phyloP scores from a whole-genome alignment of 35 echinoderm and acorn worm genomes.

The Lytechinus pictus region DNA sequence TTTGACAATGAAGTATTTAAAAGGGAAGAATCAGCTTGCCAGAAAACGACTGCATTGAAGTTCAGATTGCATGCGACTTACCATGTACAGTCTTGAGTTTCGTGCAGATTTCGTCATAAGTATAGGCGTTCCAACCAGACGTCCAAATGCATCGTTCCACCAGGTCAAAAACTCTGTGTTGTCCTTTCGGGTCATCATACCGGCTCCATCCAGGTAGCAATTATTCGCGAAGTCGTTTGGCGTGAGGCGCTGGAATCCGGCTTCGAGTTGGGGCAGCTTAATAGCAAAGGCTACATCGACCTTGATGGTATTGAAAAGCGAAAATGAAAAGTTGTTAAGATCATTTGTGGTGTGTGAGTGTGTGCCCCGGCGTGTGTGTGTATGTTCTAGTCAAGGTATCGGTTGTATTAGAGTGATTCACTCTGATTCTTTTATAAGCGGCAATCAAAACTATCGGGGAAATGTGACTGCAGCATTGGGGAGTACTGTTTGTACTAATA shows the following conservation, averaged over 20 bases:
- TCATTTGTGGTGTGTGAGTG: too few relatives aligned
- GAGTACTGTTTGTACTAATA: too few relatives aligned
- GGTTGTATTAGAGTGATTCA: too few relatives aligned
- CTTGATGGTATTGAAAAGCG: neutral
- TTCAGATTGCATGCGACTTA: neutral
- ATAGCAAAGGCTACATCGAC: conserved; percentile 33
- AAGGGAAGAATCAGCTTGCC: too few relatives aligned
- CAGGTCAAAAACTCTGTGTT: conserved; percentile 37
- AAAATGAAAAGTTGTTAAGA: neutral
- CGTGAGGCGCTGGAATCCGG: conserved; percentile 6
- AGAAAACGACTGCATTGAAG: too few relatives aligned
- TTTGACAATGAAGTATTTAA: too few relatives aligned
- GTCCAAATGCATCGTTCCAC: conserved; percentile 21
- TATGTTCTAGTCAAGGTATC: too few relatives aligned
- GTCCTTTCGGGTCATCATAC: conserved; percentile 48
- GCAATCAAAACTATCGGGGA: too few relatives aligned
- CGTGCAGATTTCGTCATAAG: conserved; percentile 16
- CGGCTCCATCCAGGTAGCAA: conserved; percentile 41
- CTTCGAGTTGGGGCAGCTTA: conserved; percentile 25
- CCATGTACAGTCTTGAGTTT: conserved; percentile 31
- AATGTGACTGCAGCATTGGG: too few relatives aligned
- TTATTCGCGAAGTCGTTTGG: conserved; percentile 18
- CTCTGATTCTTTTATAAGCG: too few relatives aligned
- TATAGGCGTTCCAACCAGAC: conserved; percentile 29
- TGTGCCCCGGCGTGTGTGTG: too few relatives aligned